Conservation (phyloP, 2,797 vertebrate genomes). For the Phylloscopus collybita region DNA sequence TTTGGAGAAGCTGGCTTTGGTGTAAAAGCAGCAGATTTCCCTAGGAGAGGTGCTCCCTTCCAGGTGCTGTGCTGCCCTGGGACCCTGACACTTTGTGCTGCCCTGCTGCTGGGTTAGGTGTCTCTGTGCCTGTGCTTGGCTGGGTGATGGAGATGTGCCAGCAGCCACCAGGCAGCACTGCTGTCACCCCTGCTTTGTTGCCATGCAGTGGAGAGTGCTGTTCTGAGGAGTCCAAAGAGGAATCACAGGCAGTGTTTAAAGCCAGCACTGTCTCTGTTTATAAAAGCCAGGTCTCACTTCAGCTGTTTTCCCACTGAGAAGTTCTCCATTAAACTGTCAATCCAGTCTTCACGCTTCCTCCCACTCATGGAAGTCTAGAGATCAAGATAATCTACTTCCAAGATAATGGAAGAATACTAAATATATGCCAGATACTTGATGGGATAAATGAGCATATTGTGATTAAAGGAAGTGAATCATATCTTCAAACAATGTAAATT, state of each 20-base stretch:
- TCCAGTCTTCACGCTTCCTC: background rate
- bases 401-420: background rate
- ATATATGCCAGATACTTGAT: background rate
- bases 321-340: background rate
- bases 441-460: background rate
- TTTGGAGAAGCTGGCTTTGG: background rate
- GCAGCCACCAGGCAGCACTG: background rate
- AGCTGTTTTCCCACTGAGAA: background rate
- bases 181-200: background rate
- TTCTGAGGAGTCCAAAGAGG: background rate
- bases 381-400: background rate
- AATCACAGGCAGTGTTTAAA: background rate
- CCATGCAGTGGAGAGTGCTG: background rate
- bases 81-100: background rate
- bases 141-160: background rate
- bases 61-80: background rate
- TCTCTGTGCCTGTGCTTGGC: background rate
- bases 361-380: background rate
- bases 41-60: background rate
- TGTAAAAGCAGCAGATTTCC: background rate
- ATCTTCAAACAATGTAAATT: conserved; percentile 3
- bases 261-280: background rate
- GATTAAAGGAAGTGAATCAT: conserved; percentile 8
- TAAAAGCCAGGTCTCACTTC: background rate
- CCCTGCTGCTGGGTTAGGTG: background rate